Percentiles rank a stretch among this genome's conserved stretches.
Conservation (phyloP, 2,113 vertebrate species). For the Brienomyrus longianalis region DNA sequence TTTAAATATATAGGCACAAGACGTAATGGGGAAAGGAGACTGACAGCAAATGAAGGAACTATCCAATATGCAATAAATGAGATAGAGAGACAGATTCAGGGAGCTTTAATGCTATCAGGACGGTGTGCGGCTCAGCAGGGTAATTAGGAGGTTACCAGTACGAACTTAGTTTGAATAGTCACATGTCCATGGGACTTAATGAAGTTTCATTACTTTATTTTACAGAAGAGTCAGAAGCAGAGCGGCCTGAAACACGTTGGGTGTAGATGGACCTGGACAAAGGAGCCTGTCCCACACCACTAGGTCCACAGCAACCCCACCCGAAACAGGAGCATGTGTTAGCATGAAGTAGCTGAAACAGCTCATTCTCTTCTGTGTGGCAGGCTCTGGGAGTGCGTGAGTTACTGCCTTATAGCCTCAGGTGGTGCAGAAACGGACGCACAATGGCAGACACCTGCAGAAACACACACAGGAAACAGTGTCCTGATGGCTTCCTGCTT, state of each 20-base stretch:
- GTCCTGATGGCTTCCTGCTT: constrained; percentile 58
- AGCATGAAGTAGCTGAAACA: neutral
- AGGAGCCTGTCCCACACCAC: neutral
- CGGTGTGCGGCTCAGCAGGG: neutral
- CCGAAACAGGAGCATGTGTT: neutral
- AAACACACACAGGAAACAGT: constrained; percentile 62
- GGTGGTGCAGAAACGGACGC: constrained; percentile 40
- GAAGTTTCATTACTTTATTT: neutral
- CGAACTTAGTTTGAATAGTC: neutral
- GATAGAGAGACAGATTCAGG: neutral
- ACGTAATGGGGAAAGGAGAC: neutral
- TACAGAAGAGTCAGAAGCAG: neutral
- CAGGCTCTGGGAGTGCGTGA: constrained; percentile 27
- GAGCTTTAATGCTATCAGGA: neutral
- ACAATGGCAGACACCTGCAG: constrained; percentile 54
- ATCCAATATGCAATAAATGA: neutral
- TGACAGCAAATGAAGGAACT: neutral
- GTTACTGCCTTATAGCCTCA: constrained; percentile 31
- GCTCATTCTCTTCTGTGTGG: neutral
- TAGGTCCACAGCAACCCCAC: neutral
- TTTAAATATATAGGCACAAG: neutral
- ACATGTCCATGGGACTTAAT: neutral
- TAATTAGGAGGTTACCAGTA: neutral
- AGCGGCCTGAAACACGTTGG: neutral
- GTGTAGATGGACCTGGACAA: neutral